Evolutionary conservation across 2,113 vertebrate genomes (phyloP).

Genomic region (Todiramphus saurophagus): DNA sequence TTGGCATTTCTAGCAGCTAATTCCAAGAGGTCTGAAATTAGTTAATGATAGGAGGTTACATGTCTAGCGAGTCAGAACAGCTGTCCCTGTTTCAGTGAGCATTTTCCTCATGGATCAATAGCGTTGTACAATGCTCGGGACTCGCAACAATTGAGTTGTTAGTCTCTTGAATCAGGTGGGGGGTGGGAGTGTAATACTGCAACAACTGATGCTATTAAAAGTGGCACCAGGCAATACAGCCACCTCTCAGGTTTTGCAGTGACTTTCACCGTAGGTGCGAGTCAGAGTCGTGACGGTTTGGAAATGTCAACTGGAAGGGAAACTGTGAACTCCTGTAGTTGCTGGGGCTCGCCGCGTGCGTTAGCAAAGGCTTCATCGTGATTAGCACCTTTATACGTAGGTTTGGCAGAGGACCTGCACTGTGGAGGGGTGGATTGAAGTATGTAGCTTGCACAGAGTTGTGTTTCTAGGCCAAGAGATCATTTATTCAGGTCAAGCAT

Average conservation of each 20-base stretch:
- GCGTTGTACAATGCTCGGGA: neutral
- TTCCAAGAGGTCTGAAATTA: slow-evolving; percentile 57
- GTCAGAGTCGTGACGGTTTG: neutral
- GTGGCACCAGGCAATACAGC: neutral
- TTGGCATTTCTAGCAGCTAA: slow-evolving; percentile 63
- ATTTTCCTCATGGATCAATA: slow-evolving; percentile 40
- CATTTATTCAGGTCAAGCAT: neutral
- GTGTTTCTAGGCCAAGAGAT: neutral
- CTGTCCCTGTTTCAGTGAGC: slow-evolving; percentile 25
- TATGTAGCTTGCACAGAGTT: neutral
- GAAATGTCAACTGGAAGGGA: neutral
- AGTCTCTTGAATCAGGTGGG: neutral
- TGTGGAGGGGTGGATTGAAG: neutral
- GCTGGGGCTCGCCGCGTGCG: neutral
- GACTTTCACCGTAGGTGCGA: neutral
- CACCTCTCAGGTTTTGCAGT: neutral
- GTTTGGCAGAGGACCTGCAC: neutral
- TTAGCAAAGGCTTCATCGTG: neutral
- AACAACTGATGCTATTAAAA: neutral
- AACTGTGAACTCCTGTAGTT: neutral
- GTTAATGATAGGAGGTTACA: slow-evolving; percentile 51
- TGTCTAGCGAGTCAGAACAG: slow-evolving; percentile 30
- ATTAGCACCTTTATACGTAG: neutral
- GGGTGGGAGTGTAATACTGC: neutral
- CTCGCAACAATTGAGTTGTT: neutral